A percentile compares a stretch with the other conserved stretches of the same genome.
These are phyloP conservation scores for Slavum lentiscoides DNA, from an alignment of 2,888 invertebrate genomes.

Conservation along the genomic window DNA sequence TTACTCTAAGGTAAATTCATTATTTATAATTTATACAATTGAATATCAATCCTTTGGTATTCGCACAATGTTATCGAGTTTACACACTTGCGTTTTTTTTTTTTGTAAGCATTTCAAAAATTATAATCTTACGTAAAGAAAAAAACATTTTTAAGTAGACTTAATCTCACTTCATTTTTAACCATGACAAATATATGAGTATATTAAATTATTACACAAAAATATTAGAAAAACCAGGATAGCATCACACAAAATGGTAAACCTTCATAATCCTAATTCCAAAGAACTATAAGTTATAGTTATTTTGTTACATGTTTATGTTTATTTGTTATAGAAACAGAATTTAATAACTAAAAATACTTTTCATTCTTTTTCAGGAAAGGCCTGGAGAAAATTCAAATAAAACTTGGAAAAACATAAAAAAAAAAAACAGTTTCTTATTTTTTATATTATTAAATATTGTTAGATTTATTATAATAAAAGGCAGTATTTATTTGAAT, in stretches of 20 bases:
- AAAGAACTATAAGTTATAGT: too few relatives aligned
- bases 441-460: constrained; percentile 40
- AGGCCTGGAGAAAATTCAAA: constrained; percentile 52
- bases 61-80: too few relatives aligned
- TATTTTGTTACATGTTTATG: not conserved
- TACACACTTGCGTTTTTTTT: too few relatives aligned
- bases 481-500: constrained; percentile 74
- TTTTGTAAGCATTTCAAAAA: too few relatives aligned
- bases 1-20: constrained; percentile 59
- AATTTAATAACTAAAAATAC: not conserved
- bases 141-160: too few relatives aligned
- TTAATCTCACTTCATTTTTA: too few relatives aligned
- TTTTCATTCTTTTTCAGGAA: constrained; percentile 41
- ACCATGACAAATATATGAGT: too few relatives aligned
- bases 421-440: not conserved
- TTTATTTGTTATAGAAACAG: not conserved
- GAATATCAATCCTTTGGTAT: too few relatives aligned
- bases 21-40: too few relatives aligned
- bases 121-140: too few relatives aligned
- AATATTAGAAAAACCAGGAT: too few relatives aligned
- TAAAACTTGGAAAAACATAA: constrained; percentile 29
- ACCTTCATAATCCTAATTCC: not conserved
- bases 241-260: not conserved
- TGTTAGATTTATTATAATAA: constrained; percentile 19
- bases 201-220: too few relatives aligned